Base-by-base conservation (phyloP, 2,888 invertebrate genomes). In the Lasioglossum villosulum region DNA sequence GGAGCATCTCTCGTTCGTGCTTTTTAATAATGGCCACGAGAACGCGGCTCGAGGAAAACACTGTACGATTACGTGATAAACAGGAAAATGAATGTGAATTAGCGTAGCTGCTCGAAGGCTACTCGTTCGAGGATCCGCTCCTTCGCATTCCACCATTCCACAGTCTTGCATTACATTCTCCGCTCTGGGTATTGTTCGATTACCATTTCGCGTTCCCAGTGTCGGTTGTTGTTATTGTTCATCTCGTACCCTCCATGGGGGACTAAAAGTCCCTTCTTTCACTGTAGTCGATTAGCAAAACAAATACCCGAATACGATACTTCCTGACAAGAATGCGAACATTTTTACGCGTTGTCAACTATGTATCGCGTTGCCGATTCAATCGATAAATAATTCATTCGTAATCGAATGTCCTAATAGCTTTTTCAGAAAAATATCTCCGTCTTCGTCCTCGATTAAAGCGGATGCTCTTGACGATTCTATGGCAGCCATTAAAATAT, bases 21-120 rank as follows among this genome's bases (percentile, higher is more conserved):
- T 19, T 66, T 34, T 66, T 66, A 30, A 75, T 30, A 23, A 59
- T 23, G 14, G 3, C 8, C 30, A 30, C 52, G 45, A 52, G 70
- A 30, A 66, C n/a, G 6, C 34, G 48, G 42, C 48, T 34, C 27
- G 37, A 42, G 82, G 78, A 71, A 82, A 84, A 82, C 74, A 82
- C 74, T n/a, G n/a, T 52, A 16, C 5, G 74, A 39, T 78, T 82
- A 42, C 82, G 63, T 75, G 45, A 66, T 78, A 56, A 42, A 82
- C 78, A 71, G 82, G 75, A 78, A 75, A 75, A 78, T 73, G 56
- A 75, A 63, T 37, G 45, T 78, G 82, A 78, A 75, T 82, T 84
- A 75, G 52, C 71, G 82, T 78, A 12, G 59, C 59, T 27, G 74
- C 70, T n/a, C 56, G 48, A 70, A 68, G 81, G 73, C 71, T 75